These are phyloP conservation scores for Mylabris sibirica DNA, from an alignment of 2,888 invertebrate genomes.

Conservation along the genomic window DNA sequence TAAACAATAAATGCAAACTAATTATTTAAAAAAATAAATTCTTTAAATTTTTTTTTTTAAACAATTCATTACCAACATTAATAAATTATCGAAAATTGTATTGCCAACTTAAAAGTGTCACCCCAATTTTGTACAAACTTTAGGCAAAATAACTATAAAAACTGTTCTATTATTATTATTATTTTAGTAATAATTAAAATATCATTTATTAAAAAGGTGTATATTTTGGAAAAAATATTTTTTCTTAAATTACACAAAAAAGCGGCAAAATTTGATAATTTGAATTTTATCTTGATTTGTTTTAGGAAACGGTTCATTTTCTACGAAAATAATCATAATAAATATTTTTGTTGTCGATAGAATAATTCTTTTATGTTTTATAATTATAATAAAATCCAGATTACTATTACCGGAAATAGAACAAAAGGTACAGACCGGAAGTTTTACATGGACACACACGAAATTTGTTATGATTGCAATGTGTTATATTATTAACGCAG, in stretches of 20 bases:
- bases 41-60: background rate
- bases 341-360: background rate
- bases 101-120: background rate
- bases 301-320: background rate
- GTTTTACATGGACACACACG: slow-evolving; percentile 41
- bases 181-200: background rate
- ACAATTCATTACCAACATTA: background rate
- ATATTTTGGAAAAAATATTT: background rate
- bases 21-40: background rate
- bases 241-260: background rate
- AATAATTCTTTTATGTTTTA: background rate
- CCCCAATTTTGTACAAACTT: background rate
- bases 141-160: background rate
- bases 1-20: background rate
- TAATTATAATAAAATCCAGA: slow-evolving; percentile 18
- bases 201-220: background rate
- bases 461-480: slow-evolving; percentile 40
- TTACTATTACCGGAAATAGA: slow-evolving; percentile 40
- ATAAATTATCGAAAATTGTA: background rate
- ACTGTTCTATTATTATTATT: background rate
- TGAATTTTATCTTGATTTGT: background rate
- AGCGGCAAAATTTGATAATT: background rate
- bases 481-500: slow-evolving; percentile 24
- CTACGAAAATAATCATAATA: background rate
- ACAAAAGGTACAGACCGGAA: slow-evolving; percentile 51